These are phyloP conservation scores for Grammomys surdaster DNA, from an alignment of 2,113 vertebrate species.

Conservation along the genomic window DNA sequence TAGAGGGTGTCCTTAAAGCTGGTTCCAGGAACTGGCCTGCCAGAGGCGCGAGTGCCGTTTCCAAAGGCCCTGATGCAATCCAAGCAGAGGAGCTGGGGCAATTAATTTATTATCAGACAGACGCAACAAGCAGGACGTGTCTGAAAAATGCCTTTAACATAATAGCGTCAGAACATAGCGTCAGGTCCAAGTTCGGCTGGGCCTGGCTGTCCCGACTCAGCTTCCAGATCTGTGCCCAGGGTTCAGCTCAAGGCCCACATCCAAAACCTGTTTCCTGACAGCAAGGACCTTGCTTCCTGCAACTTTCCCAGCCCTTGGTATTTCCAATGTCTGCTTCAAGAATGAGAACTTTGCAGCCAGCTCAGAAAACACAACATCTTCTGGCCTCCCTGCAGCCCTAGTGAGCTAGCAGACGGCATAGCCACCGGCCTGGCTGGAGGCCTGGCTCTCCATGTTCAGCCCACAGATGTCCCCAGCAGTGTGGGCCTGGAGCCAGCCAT, in stretches of 20 bases:
- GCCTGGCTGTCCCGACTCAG: not conserved
- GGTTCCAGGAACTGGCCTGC: not conserved
- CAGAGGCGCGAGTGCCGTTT: not conserved
- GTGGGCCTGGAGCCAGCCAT: not conserved
- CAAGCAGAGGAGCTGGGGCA: not conserved
- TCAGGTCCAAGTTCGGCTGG: accelerated
- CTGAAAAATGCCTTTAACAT: not conserved
- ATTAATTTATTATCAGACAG: slow-evolving; percentile 46
- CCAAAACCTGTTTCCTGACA: slow-evolving; percentile 59
- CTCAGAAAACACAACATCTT: slow-evolving; percentile 33
- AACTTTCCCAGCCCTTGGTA: slow-evolving; percentile 17
- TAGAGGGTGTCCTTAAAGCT: slow-evolving; percentile 43
- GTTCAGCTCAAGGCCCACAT: not conserved
- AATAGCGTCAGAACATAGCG: accelerated
- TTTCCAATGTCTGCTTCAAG: slow-evolving; percentile 51
- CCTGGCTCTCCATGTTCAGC: not conserved
- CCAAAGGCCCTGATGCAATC: slow-evolving; percentile 51
- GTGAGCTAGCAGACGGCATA: not conserved
- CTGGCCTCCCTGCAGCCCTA: not conserved
- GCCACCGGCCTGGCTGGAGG: not conserved
- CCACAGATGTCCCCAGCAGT: not conserved
- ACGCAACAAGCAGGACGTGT: not conserved
- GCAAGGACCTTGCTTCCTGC: slow-evolving; percentile 59
- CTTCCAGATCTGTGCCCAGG: not conserved
- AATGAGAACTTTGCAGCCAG: slow-evolving; percentile 41